A percentile compares a stretch with the other conserved stretches of the same genome.
phyloP scores from a whole-genome alignment of 1,140 invertebrate genomes.

The Saxidomus purpurata region DNA sequence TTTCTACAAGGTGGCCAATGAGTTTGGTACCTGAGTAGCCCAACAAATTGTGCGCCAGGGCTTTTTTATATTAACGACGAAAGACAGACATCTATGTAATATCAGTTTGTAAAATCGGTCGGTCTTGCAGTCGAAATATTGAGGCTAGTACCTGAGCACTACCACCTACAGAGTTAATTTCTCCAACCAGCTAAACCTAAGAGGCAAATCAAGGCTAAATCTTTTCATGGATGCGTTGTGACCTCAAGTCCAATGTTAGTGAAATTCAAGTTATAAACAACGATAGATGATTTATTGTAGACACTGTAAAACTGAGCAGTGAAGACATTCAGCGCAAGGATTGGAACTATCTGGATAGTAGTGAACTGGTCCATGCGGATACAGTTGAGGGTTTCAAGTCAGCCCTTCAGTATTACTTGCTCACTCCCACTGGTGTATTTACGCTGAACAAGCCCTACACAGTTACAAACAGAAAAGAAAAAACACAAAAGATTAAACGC shows the following conservation, averaged over 20 bases:
- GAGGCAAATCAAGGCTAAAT: too few species aligned
- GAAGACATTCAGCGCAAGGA: not conserved
- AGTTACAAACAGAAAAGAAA: not conserved
- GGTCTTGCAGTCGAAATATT: too few species aligned
- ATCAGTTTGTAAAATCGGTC: too few species aligned
- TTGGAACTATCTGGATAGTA: not conserved
- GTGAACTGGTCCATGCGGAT: not conserved
- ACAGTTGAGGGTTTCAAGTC: not conserved
- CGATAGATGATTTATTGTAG: not conserved
- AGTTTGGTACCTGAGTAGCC: too few species aligned
- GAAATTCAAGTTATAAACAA: not conserved
- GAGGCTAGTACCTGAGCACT: too few species aligned
- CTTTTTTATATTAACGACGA: too few species aligned
- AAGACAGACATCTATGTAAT: too few species aligned
- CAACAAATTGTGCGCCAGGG: too few species aligned
- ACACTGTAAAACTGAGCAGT: not conserved
- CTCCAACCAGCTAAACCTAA: not conserved
- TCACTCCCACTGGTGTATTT: not conserved
- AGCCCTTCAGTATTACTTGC: not conserved
- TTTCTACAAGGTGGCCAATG: too few species aligned
- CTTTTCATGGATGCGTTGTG: too few species aligned
- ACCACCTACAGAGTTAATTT: not conserved
- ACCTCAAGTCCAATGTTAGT: not conserved
- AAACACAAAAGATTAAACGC: not conserved
- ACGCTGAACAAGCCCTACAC: not conserved